These are phyloP conservation scores for Mythimna loreyi DNA, from an alignment of 2,888 invertebrate genomes.

Conservation along the genomic window DNA sequence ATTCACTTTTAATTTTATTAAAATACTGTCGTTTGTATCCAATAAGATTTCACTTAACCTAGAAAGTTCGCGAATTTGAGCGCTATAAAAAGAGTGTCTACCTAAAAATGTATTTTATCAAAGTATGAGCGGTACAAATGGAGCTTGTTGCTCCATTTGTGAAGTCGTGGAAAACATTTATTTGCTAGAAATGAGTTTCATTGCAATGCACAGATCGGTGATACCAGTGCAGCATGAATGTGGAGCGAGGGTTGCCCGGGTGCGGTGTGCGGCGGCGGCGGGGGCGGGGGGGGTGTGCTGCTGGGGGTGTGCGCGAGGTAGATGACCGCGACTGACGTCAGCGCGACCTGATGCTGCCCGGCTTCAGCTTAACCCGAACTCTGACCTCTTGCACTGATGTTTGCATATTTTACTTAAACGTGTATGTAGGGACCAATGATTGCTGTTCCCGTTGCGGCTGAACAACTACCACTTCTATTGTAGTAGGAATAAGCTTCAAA, in stretches of 20 bases:
- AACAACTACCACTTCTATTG: conserved; percentile 23
- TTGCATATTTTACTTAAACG: conserved; percentile 66
- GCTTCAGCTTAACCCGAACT: conserved; percentile 86
- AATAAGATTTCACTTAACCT: conserved; percentile 17
- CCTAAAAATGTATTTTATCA: conserved; percentile 9
- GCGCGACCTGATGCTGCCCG: conserved; percentile 91
- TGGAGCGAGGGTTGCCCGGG: conserved; percentile 75
- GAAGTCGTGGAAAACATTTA: conserved; percentile 18
- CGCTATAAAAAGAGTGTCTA: conserved; percentile 10
- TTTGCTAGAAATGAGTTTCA: conserved; percentile 38
- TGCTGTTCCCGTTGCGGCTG: conserved; percentile 5
- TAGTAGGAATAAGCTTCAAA: conserved; percentile 15
- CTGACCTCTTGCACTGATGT: conserved; percentile 78
- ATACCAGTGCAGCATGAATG: conserved; percentile 74
- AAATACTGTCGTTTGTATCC: conserved; percentile 3
- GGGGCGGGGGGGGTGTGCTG: no score
- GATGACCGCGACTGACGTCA: conserved; percentile 88
- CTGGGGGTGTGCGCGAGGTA: conserved; percentile 75
- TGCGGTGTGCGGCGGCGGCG: conserved; percentile 53
- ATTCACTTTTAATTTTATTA: conserved; percentile 32
- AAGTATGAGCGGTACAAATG: neutral
- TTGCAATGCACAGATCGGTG: conserved; percentile 58
- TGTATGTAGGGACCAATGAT: conserved; percentile 45
- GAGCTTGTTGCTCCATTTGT: neutral
- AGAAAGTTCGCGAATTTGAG: conserved; percentile 21